These are phyloP conservation scores for Spodoptera littoralis DNA, from an alignment of 2,888 invertebrate genomes.

Conservation along the genomic window DNA sequence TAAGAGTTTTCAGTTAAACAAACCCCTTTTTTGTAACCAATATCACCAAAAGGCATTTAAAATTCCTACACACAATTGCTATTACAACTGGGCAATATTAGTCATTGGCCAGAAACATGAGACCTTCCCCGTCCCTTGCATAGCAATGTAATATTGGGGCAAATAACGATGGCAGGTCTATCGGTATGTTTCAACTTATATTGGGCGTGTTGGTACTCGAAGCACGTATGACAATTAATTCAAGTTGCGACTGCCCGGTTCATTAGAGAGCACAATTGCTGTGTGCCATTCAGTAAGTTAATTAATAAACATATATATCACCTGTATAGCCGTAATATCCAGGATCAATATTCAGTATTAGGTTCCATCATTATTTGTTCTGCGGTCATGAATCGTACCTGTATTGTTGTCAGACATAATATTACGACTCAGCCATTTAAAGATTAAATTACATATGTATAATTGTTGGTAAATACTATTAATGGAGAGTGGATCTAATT, in stretches of 20 bases:
- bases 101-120: conserved; percentile 42
- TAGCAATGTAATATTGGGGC: conserved; percentile 9
- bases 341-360: conserved; percentile 25
- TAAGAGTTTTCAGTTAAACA: too few species aligned
- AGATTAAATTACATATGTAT: too few species aligned
- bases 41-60: conserved; percentile 37
- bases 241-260: conserved; percentile 72
- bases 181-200: conserved; percentile 56
- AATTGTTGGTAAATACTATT: too few species aligned
- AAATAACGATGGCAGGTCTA: conserved; percentile 16
- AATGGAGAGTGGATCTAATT: neutral
- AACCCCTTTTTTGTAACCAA: neutral
- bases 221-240: conserved; percentile 84
- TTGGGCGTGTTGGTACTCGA: conserved; percentile 70
- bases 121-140: conserved; percentile 24
- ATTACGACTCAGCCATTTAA: too few species aligned
- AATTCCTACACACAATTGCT: conserved; percentile 54
- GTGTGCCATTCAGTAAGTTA: conserved; percentile 73
- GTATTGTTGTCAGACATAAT: neutral
- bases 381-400: neutral
- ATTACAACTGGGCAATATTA: conserved; percentile 57
- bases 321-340: conserved; percentile 20
- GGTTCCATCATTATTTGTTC: conserved; percentile 5
- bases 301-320: conserved; percentile 65
- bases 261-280: conserved; percentile 79